A percentile compares a stretch with the other conserved stretches of the same genome.
These are phyloP conservation scores for Corticium candelabrum DNA, from an alignment of 37 sponge, comb jelly and placozoan genomes.

Conservation along the genomic window DNA sequence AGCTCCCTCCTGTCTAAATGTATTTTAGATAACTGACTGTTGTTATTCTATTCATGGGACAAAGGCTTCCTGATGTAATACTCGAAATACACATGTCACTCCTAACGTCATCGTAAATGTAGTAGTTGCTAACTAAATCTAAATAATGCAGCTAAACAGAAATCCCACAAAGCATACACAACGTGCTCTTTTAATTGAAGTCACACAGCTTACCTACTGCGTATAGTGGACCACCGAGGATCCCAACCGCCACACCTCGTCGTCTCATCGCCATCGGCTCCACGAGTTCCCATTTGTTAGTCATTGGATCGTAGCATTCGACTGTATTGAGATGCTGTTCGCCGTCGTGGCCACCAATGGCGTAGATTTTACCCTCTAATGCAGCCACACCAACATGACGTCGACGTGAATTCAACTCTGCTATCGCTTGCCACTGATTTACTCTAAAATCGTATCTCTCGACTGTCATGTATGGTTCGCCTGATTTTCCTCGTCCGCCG, in stretches of 20 bases:
- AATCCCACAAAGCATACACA: no score
- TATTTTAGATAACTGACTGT: no score
- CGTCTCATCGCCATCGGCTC: slow-evolving; percentile 62
- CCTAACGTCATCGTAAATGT: no score
- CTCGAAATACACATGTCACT: no score
- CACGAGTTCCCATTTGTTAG: slow-evolving; percentile 57
- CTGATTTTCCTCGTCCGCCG: slow-evolving; percentile 81
- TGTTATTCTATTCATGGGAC: no score
- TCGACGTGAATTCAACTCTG: slow-evolving; percentile 52
- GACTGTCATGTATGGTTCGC: slow-evolving; percentile 75
- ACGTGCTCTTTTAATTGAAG: no score
- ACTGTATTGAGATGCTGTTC: slow-evolving; percentile 76
- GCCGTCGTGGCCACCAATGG: slow-evolving; percentile 85
- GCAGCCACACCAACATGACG: slow-evolving; percentile 90
- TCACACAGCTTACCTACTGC: slow-evolving; percentile 83
- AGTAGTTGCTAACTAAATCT: no score
- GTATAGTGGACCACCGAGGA: slow-evolving; percentile 71
- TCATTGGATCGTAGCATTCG: slow-evolving; percentile 65
- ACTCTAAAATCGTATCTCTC: slow-evolving; percentile 80
- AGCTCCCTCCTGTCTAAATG: no score
- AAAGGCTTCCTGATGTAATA: no score
- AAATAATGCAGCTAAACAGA: no score
- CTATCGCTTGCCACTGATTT: slow-evolving; percentile 74
- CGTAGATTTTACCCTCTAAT: slow-evolving; percentile 60
- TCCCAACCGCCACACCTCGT: slow-evolving; percentile 83